Evolutionary conservation across 2,888 invertebrate genomes (phyloP), one percentile per base, ranked within the genome.

Genomic region (Drosophila rubida): DNA sequence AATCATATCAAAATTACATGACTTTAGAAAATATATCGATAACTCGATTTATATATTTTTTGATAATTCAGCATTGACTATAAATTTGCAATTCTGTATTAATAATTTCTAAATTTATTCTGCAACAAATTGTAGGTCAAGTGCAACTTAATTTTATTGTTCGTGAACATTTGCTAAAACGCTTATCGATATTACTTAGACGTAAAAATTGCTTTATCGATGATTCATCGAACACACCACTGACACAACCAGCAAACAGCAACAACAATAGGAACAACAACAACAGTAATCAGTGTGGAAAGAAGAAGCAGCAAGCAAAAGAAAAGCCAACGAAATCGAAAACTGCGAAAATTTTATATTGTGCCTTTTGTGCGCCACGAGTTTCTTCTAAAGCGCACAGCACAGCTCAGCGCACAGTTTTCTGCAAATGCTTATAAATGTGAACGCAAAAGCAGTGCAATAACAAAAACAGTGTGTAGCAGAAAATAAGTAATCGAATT

Each of bases 211-310:
- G 14, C 13, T 7, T 7, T 42, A 70, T 61, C 71, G 75, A 64
- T 70, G 27, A 23, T 13, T 54, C 32, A 39, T 35, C 22, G 65
- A 39, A 45, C 65, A 46, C 22, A 50, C 16, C 65, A 58, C 68
- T 73, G 57, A 32, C 55, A 55, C 55, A 59, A 58, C 70, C 70
- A 75, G 50, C 58, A 37, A 62, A 72, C 41, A 76, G 77, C 67
- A 77, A 63, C 73, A 75, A 61, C 76, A 75, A 76, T 61, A 71
- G 77, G 62, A 77, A 63, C 77, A 76, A 72, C 66, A 77, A 63
- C 77, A 74, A 66, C 77, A 75, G 72, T 61, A 72, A 59, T 14
- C 51, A 44, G 50, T 19, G 25, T 30, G 51, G 53, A 74, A 74
- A 62, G 49, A 57, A 69, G 71, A 63, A 74, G 66, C 51, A 59